Evolutionary conservation across 2,797 vertebrate species (phyloP), one percentile per base, ranked within the genome.

Genomic region (Myotis planiceps): DNA sequence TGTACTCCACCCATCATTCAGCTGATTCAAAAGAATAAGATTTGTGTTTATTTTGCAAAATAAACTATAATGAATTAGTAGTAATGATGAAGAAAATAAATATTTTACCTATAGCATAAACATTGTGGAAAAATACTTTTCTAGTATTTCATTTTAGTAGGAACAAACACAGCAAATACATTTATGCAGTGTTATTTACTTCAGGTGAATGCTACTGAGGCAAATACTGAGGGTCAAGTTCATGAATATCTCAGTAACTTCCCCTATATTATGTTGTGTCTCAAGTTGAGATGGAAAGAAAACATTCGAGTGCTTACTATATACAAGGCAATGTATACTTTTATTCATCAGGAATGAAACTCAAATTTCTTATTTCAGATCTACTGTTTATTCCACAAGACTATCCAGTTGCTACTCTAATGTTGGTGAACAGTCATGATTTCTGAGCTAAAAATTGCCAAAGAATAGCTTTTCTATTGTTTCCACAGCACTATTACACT

Each of bases 401-500:
- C 37, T 80, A 4, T 89, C 13, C 37, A 76, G 6, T 82, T 90
- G 68, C 74, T 83, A 45, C 16, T 88, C 16, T 85, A 18, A 92
- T 91, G 15, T 91, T 89, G 89, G 83, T 91, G 45, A 94, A 83
- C 42, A 88, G 12, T 74, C 90, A 47, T 84, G 60, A 84, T 94
- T 94, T 90, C 78, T 92, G 39, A 92, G 72, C 66, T 94, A 47
- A 90, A 93, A 93, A 85, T 63, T 76, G n/a, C 55, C 58, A 78
- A 92, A 58, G 80, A 81, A 69, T 74, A 47, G 9, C 21, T 87
- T 96, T 96, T 90, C 84, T 75, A n/a, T 95, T 94, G 74, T 89
- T 93, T 94, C 83, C 39, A 83, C 47, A 84, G 72, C 21, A 69
- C 25, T 84, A 1, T 79, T 85, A 63, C 0, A 12, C 29, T 82